These are phyloP conservation scores for Symphodus melops DNA, from an alignment of 2,113 vertebrate genomes.

Conservation along the genomic window DNA sequence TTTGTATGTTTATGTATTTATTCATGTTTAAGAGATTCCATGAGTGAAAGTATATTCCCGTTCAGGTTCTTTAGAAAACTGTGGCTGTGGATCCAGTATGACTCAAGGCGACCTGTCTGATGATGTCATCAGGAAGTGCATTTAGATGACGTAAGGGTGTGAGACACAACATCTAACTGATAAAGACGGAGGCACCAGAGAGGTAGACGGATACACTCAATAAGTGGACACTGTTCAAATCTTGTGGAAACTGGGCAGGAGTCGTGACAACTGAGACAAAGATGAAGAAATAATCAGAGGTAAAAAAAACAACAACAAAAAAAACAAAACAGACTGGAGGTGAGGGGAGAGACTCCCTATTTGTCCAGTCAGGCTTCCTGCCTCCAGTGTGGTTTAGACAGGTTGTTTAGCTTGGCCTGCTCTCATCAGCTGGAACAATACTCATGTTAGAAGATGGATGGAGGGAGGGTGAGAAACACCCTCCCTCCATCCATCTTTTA, in stretches of 20 bases:
- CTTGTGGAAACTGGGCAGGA: not conserved
- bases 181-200: conserved; percentile 5
- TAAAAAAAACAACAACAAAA: conserved; percentile 2
- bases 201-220: not conserved
- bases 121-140: not conserved
- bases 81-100: not conserved
- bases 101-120: conserved; percentile 1
- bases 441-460: conserved; percentile 60
- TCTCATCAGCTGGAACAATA: conserved; percentile 62
- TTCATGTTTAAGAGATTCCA: not conserved
- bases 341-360: conserved; percentile 23
- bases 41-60: not conserved
- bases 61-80: not conserved
- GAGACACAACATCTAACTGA: conserved; percentile 25
- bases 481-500: too few species aligned
- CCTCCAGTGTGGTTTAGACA: conserved; percentile 19
- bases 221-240: conserved; percentile 19
- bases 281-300: not conserved
- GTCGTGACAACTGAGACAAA: not conserved
- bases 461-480: conserved; percentile 53
- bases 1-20: not conserved
- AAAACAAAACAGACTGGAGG: not conserved
- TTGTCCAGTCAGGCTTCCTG: conserved; percentile 15
- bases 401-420: conserved; percentile 70
- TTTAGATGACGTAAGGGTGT: conserved; percentile 30